phyloP scores from a whole-genome alignment of 64 coral and sea anemone genomes.

The Acropora yongei region DNA sequence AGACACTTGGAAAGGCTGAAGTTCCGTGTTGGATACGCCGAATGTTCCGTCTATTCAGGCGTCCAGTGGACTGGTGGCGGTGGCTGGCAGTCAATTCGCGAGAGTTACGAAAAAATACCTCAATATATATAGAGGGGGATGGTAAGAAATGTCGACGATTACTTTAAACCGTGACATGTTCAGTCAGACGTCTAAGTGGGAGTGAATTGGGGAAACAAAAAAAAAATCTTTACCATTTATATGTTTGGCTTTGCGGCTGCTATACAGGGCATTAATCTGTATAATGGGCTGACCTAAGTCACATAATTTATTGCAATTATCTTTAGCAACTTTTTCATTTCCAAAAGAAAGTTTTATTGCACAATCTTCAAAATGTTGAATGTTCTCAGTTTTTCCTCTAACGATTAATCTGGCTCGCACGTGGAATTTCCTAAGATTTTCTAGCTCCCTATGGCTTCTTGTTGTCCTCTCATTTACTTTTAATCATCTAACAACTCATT shows the following conservation, averaged over 20 bases:
- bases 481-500: constrained; percentile 50
- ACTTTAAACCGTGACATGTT: too few species aligned
- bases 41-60: too few species aligned
- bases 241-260: not conserved
- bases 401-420: constrained; percentile 50
- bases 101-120: too few species aligned
- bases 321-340: constrained; percentile 52
- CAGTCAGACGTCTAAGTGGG: too few species aligned
- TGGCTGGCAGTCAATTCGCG: too few species aligned
- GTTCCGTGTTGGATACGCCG: too few species aligned
- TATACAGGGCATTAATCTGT: constrained; percentile 55
- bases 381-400: constrained; percentile 51
- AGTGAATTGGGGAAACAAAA: too few species aligned
- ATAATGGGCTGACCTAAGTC: constrained; percentile 26
- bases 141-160: too few species aligned
- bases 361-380: constrained; percentile 21
- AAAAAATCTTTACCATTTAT: constrained; percentile 47
- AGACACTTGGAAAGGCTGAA: too few species aligned
- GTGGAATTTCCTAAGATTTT: constrained; percentile 53
- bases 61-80: too few species aligned
- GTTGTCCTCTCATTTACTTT: constrained; percentile 64
- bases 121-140: too few species aligned
- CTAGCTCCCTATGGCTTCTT: constrained; percentile 11
- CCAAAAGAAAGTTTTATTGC: constrained; percentile 46
- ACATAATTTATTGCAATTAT: constrained; percentile 31